Evolutionary conservation across 2,113 vertebrate genomes (phyloP).

Genomic region (Phainopepla nitens): DNA sequence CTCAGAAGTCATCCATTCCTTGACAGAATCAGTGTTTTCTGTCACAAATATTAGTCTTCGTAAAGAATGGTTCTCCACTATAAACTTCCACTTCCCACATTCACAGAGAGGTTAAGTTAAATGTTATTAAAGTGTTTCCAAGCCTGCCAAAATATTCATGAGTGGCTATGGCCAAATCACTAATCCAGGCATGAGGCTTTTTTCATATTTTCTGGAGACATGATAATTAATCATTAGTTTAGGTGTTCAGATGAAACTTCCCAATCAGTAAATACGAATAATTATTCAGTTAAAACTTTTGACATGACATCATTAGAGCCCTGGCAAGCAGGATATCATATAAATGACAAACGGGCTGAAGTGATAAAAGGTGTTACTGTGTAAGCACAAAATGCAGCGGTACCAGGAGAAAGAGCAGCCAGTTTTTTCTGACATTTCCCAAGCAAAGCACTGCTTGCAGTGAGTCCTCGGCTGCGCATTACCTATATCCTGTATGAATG

Average conservation of each 20-base stretch:
- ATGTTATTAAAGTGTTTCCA: neutral
- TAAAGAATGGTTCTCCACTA: neutral
- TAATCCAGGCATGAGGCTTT: neutral
- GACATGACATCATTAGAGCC: rapidly evolving
- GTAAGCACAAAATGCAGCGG: constrained; percentile 6
- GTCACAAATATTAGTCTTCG: neutral
- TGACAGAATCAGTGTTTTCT: neutral
- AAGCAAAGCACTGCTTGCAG: neutral
- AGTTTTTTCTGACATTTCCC: constrained; percentile 24
- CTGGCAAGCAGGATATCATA: neutral
- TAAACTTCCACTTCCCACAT: neutral
- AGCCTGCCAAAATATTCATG: neutral
- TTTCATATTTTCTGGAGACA: neutral
- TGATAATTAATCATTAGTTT: neutral
- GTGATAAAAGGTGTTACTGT: neutral
- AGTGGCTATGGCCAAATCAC: neutral
- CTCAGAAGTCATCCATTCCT: neutral
- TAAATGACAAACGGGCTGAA: neutral
- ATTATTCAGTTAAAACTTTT: neutral
- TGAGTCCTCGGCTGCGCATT: neutral
- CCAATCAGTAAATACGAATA: neutral
- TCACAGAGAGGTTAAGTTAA: neutral
- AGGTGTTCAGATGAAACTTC: neutral
- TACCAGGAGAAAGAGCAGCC: neutral
- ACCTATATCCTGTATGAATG: constrained; percentile 63